Evolutionary conservation across 2,888 invertebrate genomes (phyloP).

Genomic region (Phytoseiulus persimilis): DNA sequence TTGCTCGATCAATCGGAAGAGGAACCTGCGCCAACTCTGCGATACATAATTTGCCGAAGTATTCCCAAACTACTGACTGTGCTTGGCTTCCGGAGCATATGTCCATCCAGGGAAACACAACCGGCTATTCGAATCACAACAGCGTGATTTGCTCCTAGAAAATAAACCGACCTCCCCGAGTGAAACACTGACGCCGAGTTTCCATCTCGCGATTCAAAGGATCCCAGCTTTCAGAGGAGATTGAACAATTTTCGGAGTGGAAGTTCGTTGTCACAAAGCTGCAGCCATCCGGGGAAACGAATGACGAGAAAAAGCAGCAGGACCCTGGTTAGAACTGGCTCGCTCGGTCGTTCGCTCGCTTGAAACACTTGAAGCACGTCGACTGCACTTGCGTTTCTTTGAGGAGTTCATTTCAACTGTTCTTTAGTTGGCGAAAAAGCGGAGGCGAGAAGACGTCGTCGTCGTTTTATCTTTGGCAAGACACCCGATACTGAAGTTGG

Average conservation of each 20-base stretch:
- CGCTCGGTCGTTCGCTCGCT: neutral
- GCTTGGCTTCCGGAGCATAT: no score
- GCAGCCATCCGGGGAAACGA: neutral
- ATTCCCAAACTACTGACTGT: no score
- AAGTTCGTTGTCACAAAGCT: neutral
- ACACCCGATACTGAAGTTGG: conserved; percentile 38
- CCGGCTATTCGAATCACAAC: no score
- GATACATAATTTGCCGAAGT: no score
- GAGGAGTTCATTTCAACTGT: conserved; percentile 5
- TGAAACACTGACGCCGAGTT: neutral
- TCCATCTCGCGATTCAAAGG: neutral
- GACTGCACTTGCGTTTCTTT: neutral
- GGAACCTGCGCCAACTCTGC: no score
- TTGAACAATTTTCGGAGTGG: neutral
- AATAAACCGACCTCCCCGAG: neutral
- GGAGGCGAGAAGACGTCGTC: neutral
- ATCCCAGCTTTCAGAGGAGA: neutral
- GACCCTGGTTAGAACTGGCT: neutral
- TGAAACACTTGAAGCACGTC: conserved; percentile 5
- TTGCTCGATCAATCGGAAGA: neutral
- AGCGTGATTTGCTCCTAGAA: no score
- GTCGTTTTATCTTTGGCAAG: conserved; percentile 8
- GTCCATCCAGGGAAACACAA: no score
- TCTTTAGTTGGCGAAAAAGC: conserved; percentile 5
- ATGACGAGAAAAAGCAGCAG: neutral